Percentiles rank a stretch among this genome's conserved stretches.
phyloP scores from a whole-genome alignment of 2,888 invertebrate genomes.

The Dryocosmus kuriphilus region DNA sequence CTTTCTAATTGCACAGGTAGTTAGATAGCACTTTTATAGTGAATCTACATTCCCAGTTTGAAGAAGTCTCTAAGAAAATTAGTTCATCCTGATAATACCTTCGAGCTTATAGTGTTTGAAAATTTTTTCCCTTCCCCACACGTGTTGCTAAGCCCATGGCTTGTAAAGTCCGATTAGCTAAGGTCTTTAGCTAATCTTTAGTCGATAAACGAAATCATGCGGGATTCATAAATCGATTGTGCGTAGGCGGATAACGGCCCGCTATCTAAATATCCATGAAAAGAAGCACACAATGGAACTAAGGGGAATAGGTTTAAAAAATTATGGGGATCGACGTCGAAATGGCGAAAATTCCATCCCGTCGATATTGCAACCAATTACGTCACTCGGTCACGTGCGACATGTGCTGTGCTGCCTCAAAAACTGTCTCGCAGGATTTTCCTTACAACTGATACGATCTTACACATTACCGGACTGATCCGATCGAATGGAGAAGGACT shows the following conservation, averaged over 20 bases:
- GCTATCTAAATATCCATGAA: conserved; percentile 63
- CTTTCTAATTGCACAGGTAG: too few relatives aligned
- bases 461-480: conserved; percentile 41
- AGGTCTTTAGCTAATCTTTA: background rate
- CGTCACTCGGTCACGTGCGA: conserved; percentile 68
- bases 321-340: conserved; percentile 48
- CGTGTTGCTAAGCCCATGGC: background rate
- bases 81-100: too few relatives aligned
- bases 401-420: conserved; percentile 53
- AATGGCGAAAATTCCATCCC: conserved; percentile 55
- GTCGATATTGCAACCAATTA: conserved; percentile 56
- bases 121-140: background rate
- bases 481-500: conserved; percentile 16
- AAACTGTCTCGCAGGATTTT: conserved; percentile 54
- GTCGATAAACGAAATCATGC: background rate
- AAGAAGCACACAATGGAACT: conserved; percentile 13
- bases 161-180: background rate
- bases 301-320: background rate
- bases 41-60: too few relatives aligned
- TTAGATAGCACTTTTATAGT: too few relatives aligned
- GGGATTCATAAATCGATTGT: background rate
- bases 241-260: background rate
- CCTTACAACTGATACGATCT: conserved; percentile 54
- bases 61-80: too few relatives aligned
- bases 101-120: too few relatives aligned